Conservation (phyloP, 2,888 invertebrate genomes). For the Ectobius pallidus region DNA sequence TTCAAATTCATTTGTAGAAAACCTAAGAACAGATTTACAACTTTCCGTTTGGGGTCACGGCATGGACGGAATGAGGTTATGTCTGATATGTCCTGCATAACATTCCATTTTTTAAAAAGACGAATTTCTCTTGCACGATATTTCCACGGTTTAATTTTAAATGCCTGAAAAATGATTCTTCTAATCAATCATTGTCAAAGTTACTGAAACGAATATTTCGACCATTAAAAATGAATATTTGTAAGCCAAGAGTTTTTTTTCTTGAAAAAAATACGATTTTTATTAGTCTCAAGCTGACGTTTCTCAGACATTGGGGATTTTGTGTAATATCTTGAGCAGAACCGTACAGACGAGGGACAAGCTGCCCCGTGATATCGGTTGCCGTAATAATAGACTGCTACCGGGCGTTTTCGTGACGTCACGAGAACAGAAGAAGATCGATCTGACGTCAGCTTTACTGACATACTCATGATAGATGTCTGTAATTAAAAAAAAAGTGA, state of each 20-base stretch:
- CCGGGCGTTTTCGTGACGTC: constrained; percentile 39
- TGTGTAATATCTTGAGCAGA: constrained; percentile 8
- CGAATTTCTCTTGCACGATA: not conserved
- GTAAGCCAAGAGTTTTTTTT: too few relatives aligned
- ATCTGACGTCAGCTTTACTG: constrained; percentile 41
- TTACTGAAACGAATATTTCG: not conserved
- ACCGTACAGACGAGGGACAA: not conserved
- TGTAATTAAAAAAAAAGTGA: constrained; percentile 39
- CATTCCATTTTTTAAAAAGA: too few relatives aligned
- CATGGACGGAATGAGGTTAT: too few relatives aligned
- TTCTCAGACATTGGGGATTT: not conserved
- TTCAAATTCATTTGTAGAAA: too few relatives aligned
- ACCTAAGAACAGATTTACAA: too few relatives aligned
- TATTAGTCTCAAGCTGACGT: not conserved
- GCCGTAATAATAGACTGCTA: constrained; percentile 36
- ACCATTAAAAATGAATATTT: not conserved
- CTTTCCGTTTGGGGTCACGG: too few relatives aligned
- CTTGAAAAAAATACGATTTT: too few relatives aligned
- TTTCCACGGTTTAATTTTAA: constrained; percentile 8
- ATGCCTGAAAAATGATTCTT: not conserved
- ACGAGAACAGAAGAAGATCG: constrained; percentile 42
- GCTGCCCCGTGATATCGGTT: constrained; percentile 29
- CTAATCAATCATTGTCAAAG: constrained; percentile 2
- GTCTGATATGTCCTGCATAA: too few relatives aligned
- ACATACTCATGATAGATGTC: constrained; percentile 41